Evolutionary conservation across 2,797 vertebrate species (phyloP).

Genomic region (Enteromius paludinosus): DNA sequence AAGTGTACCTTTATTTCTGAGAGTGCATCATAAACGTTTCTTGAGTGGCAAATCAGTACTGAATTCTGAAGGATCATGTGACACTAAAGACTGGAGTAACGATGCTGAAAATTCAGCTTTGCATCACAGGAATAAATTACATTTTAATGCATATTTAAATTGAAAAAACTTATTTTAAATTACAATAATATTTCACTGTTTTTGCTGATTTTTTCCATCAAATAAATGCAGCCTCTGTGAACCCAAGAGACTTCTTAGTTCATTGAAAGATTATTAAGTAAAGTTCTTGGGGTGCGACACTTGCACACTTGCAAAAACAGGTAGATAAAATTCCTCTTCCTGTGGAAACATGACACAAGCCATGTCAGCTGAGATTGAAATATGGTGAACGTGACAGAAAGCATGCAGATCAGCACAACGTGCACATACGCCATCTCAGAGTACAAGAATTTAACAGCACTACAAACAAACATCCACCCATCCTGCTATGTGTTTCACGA

Average conservation of each 20-base stretch:
- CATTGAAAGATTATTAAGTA: not conserved
- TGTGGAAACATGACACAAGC: slow-evolving; percentile 33
- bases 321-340: slow-evolving; percentile 36
- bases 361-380: slow-evolving; percentile 21
- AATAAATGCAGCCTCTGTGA: not conserved
- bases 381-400: slow-evolving; percentile 36
- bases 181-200: not conserved
- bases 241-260: not conserved
- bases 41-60: not conserved
- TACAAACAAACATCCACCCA: not conserved
- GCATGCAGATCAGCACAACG: slow-evolving; percentile 5
- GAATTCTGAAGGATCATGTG: not conserved
- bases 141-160: not conserved
- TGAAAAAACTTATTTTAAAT: not conserved
- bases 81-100: not conserved
- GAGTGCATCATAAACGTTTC: not conserved
- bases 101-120: not conserved
- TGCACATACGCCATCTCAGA: not conserved
- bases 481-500: not conserved
- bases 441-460: not conserved
- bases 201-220: not conserved
- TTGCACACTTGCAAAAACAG: not conserved
- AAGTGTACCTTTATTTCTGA: no score
- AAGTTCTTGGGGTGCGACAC: not conserved
- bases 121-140: not conserved